These are phyloP conservation scores for Idris sp. DNA, from an alignment of 1,140 invertebrate genomes.

Conservation along the genomic window DNA sequence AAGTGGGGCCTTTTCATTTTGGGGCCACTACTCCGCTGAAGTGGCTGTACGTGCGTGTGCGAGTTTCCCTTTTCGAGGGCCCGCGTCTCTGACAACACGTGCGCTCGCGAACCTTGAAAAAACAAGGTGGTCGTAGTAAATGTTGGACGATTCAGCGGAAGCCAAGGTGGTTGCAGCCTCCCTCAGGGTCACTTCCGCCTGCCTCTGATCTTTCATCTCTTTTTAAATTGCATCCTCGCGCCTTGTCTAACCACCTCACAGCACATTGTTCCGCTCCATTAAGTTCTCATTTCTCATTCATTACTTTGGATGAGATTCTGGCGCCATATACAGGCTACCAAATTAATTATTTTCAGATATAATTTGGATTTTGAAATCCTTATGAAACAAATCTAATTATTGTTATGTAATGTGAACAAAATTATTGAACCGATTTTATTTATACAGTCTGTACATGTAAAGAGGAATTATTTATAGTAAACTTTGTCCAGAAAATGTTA, in stretches of 20 bases:
- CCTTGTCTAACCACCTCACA: slow-evolving; percentile 24
- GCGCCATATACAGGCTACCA: slow-evolving; percentile 28
- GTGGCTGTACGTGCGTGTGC: slow-evolving; percentile 36
- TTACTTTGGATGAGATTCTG: slow-evolving; percentile 40
- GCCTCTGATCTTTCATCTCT: too few species aligned
- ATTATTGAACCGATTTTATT: too few species aligned
- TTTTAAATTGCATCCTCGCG: too few species aligned
- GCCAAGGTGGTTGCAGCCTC: slow-evolving; percentile 79
- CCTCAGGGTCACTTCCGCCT: slow-evolving; percentile 74
- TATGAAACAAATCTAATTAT: too few species aligned
- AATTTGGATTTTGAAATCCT: too few species aligned
- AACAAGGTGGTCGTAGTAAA: slow-evolving; percentile 72
- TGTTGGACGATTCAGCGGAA: slow-evolving; percentile 75
- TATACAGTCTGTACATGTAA: too few species aligned
- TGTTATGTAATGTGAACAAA: too few species aligned
- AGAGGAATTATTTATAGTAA: too few species aligned
- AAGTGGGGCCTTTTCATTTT: slow-evolving; percentile 63
- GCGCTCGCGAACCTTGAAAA: slow-evolving; percentile 57
- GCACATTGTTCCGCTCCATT: slow-evolving; percentile 51
- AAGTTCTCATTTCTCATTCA: slow-evolving; percentile 41
- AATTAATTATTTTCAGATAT: too few species aligned
- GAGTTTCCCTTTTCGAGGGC: slow-evolving; percentile 37
- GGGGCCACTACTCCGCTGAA: slow-evolving; percentile 46
- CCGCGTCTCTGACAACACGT: slow-evolving; percentile 48
- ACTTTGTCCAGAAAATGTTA: too few species aligned